Percentiles rank a stretch among this genome's conserved stretches.
These are phyloP conservation scores for Drosophila nikananu DNA, from an alignment of 1,140 invertebrate species.

Conservation along the genomic window DNA sequence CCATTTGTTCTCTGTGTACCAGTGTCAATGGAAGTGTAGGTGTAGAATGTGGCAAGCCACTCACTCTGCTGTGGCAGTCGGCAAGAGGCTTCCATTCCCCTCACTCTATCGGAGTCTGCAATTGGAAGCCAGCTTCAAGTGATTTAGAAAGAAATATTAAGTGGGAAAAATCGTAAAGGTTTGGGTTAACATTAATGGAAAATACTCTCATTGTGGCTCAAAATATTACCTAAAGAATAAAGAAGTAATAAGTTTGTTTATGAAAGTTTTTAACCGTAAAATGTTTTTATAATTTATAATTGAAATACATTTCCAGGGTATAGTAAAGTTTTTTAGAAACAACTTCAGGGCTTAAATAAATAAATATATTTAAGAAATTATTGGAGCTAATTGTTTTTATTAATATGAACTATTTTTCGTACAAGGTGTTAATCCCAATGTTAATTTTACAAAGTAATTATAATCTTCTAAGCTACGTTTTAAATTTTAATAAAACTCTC, in stretches of 20 bases:
- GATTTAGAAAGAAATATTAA: constrained; percentile 78
- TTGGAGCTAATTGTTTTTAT: not conserved
- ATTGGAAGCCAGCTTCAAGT: constrained; percentile 68
- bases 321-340: too few species aligned
- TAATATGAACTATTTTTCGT: not conserved
- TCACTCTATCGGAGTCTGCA: constrained; percentile 28
- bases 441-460: too few species aligned
- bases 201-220: constrained; percentile 12
- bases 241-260: not conserved
- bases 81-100: constrained; percentile 16
- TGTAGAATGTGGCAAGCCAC: constrained; percentile 77
- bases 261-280: too few species aligned
- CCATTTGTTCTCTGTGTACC: not conserved
- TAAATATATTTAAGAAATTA: not conserved
- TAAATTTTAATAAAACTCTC: too few species aligned
- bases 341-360: not conserved
- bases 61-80: constrained; percentile 46
- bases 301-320: not conserved
- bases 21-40: constrained; percentile 49
- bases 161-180: constrained; percentile 23
- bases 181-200: not conserved
- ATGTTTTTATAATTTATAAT: not conserved
- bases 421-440: too few species aligned
- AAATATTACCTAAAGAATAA: not conserved
- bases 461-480: rapidly evolving